phyloP scores from a whole-genome alignment of 2,797 vertebrate species.

The Mormyrus proboscirostris region DNA sequence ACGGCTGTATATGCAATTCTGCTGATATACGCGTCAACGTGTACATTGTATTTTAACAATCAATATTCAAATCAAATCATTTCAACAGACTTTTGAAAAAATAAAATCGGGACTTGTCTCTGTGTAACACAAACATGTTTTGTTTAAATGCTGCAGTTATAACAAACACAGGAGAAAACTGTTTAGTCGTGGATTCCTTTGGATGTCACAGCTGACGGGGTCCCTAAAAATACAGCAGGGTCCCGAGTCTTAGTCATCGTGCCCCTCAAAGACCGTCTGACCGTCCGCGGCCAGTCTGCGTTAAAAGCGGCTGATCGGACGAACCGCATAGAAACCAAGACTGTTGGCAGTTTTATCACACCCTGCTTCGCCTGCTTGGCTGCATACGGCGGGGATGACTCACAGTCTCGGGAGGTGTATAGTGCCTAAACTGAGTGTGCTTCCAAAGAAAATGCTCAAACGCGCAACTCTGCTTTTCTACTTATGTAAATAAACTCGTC shows the following conservation, averaged over 20 bases:
- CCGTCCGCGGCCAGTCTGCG: background rate
- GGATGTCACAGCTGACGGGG: background rate
- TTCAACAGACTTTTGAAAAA: background rate
- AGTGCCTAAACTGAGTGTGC: background rate
- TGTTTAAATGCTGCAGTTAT: conserved; percentile 29
- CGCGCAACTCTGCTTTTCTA: background rate
- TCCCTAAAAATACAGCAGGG: conserved; percentile 17
- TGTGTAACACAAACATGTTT: background rate
- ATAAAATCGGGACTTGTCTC: background rate
- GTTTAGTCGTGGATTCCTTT: background rate
- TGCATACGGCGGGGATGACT: conserved; percentile 12
- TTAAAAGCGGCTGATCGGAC: background rate
- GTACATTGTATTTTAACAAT: background rate
- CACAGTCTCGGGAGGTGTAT: background rate
- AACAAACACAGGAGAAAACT: conserved; percentile 36
- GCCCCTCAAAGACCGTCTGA: conserved; percentile 20
- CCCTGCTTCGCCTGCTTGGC: background rate
- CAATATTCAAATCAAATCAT: background rate
- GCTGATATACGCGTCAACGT: background rate
- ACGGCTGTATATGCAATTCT: background rate
- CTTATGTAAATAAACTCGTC: conserved; percentile 2
- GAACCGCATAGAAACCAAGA: background rate
- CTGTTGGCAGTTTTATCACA: background rate
- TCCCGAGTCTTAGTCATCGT: conserved; percentile 24
- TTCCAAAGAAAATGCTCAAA: background rate